phyloP scores from a whole-genome alignment of 2,888 invertebrate species.

The Microchrysa polita region DNA sequence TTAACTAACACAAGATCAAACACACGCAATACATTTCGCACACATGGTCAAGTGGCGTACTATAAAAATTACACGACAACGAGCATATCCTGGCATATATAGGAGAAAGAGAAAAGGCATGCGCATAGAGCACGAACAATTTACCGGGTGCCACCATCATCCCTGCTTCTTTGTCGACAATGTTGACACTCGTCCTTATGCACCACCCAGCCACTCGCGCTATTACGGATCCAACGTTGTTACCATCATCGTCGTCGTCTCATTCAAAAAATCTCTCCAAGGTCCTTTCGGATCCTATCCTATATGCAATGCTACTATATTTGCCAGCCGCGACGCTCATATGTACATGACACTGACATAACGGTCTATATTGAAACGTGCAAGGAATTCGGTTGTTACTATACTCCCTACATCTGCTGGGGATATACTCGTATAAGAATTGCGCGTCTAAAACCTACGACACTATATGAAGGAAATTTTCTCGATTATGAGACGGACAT shows the following conservation, averaged over 20 bases:
- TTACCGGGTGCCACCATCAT: conserved; percentile 13
- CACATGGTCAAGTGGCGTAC: conserved; percentile 9
- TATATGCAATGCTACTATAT: too few species aligned
- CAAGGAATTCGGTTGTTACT: neutral
- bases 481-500: neutral
- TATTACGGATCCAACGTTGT: neutral
- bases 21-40: neutral
- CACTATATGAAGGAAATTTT: conserved; percentile 1
- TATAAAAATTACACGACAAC: conserved; percentile 39
- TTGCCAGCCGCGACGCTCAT: neutral
- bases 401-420: neutral
- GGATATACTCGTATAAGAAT: neutral
- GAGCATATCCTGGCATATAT: neutral
- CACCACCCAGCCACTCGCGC: conserved; percentile 3
- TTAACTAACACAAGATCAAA: neutral
- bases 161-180: neutral
- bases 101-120: conserved; percentile 14
- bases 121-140: conserved; percentile 24
- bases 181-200: neutral
- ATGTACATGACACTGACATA: neutral
- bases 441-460: neutral
- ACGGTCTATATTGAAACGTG: conserved; percentile 2
- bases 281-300: conserved; percentile 33
- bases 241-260: conserved; percentile 10
- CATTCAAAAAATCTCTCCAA: conserved; percentile 42